Evolutionary conservation across 2,888 invertebrate species (phyloP), one percentile per base, ranked within the genome.

Genomic region (Neuroscelio doddi): DNA sequence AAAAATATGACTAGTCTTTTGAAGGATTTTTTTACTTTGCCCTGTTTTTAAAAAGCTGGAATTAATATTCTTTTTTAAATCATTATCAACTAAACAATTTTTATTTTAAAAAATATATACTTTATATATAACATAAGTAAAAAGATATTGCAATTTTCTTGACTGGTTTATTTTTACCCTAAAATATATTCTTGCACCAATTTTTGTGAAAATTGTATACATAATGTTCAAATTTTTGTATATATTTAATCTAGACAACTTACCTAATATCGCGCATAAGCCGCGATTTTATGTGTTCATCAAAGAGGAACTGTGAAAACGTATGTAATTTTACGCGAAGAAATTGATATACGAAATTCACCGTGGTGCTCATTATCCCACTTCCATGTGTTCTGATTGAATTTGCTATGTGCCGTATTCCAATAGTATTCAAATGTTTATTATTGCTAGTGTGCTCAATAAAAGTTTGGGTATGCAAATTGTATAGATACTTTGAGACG

Each of bases 281-380:
- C 55, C 96, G 89, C 0, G 97, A 97, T 84, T 98, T 97, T 45
- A 99, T 97, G 78, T 97, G 97, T 84, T 99, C 99, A 81, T 98
- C 98, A 80, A 93, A 98, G 85, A 99, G 90, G 82, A 98, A 98
- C 84, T 98, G 97, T 0, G 98, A 98, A 82, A 99, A 96, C 0
- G 93, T 92, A 74, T 93, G 93, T 77, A 99, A 93, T 84, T 98
- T 97, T 73, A 95, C 93, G 70, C 95, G 90, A 69, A 98, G 86
- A 85, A 97, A 98, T 85, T 97, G 97, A 85, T 96, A 96, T 0
- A 94, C 94, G 75, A 93, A 95, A 81, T 96, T 96, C 0, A 93
- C 96, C 0, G 96, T 95, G 0, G 96, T 96, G 78, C 95, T 96
- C 90, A 97, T 95, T 64, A 98, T 95, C 4, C 98, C 98, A 5